Percentiles rank a stretch among this genome's conserved stretches.
phyloP scores from a whole-genome alignment of 2,797 vertebrate species.

The Channa striata region DNA sequence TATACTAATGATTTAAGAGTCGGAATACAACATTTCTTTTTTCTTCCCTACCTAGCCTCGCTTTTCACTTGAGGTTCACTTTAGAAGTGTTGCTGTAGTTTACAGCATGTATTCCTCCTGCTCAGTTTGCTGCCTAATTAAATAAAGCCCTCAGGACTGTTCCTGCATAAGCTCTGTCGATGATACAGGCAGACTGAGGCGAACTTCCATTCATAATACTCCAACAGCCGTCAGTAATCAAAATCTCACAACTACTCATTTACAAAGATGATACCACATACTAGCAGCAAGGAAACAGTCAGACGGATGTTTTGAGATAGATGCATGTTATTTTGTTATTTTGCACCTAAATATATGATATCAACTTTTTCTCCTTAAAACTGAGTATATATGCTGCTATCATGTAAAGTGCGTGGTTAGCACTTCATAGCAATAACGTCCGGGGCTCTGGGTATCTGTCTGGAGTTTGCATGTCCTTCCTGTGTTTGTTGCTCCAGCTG shows the following conservation, averaged over 20 bases:
- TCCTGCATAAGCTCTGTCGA: conserved; percentile 11
- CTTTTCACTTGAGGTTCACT: conserved; percentile 3
- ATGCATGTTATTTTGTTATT: background rate
- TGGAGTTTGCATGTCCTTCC: too few species aligned
- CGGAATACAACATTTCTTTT: conserved; percentile 27
- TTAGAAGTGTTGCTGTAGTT: conserved; percentile 20
- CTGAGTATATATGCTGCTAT: too few species aligned
- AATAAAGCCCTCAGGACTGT: conserved; percentile 48
- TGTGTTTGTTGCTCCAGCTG: too few species aligned
- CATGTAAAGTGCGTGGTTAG: too few species aligned
- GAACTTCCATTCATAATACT: conserved; percentile 3
- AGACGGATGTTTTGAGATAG: background rate
- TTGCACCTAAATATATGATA: background rate
- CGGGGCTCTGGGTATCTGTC: too few species aligned
- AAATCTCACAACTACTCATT: background rate
- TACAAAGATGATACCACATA: background rate
- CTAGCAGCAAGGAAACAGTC: too few species aligned
- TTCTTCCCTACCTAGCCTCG: conserved; percentile 13
- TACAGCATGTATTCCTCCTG: conserved; percentile 19
- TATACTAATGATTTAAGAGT: conserved; percentile 39
- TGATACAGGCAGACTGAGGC: conserved; percentile 7
- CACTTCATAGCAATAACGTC: too few species aligned
- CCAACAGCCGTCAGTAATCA: background rate
- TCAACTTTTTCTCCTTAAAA: background rate
- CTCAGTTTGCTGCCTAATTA: conserved; percentile 47